A percentile compares a stretch with the other conserved stretches of the same genome.
These are phyloP conservation scores for Calidris pygmaea DNA, from an alignment of 2,113 vertebrate species.

Conservation along the genomic window DNA sequence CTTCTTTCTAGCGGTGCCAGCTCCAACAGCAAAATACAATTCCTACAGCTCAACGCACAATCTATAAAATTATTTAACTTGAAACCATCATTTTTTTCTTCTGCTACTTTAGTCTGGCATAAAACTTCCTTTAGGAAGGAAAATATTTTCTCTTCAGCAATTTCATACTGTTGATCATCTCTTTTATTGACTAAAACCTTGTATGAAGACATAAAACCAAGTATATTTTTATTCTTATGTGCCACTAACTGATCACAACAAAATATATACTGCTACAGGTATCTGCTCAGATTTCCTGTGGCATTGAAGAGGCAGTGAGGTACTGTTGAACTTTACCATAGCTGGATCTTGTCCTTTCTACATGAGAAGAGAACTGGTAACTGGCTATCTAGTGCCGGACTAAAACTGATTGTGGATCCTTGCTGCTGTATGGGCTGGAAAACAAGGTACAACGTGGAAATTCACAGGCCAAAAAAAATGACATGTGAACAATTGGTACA, in stretches of 20 bases:
- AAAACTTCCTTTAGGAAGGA: neutral
- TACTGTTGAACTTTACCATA: neutral
- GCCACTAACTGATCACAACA: neutral
- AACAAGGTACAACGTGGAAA: neutral
- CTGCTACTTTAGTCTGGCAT: neutral
- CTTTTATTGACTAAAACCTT: neutral
- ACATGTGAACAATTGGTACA: neutral
- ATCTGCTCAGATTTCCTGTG: neutral
- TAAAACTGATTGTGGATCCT: neutral
- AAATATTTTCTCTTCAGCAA: neutral
- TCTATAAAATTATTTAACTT: neutral
- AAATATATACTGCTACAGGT: neutral
- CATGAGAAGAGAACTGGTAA: neutral
- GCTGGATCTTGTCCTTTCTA: neutral
- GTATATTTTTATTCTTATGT: neutral
- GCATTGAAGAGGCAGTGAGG: neutral
- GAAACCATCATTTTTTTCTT: neutral
- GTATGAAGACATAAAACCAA: neutral
- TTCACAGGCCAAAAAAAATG: neutral
- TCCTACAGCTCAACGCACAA: neutral
- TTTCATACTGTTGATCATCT: neutral
- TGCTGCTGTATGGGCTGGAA: neutral
- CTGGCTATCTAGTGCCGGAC: neutral
- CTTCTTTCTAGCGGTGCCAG: neutral
- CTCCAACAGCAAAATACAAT: neutral